Base-by-base conservation (phyloP, 2,888 invertebrate species). In the Melanchra persicariae region DNA sequence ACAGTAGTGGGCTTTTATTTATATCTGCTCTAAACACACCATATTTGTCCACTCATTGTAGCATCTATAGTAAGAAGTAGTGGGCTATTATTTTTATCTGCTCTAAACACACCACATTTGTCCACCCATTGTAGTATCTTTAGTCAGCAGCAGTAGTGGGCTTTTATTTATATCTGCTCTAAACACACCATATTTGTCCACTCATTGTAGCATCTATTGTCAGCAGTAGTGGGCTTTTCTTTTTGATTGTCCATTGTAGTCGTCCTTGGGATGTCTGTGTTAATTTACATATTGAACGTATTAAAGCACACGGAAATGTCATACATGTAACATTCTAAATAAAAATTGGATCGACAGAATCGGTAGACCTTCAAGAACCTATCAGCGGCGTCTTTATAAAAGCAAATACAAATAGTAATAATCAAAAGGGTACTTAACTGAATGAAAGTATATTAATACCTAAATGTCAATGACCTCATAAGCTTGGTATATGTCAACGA, bases 401-500 rank as follows among this genome's bases (percentile, higher is more conserved):
- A 34, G 45, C 76, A 62, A 45, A 24, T 30, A 61, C 58, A 22
- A 52, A 22, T 22, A 74, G 59, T 69, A 52, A 22, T 22, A 74
- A 67, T 69, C 19, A 51, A 34, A 69, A 26, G 1, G 26, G 62
- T 49, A 60, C 57, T 17, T 45, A 55, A 17, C 6, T 65, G 40
- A 69, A 77, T 74, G 71, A 83, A 84, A 84, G 74, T 77, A 74
- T 79, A 83, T 63, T 70, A 63, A 57, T 51, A 66, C 1, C 8
- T 37, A 79, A 86, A 88, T 85, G 87, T 85, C 87, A 86, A 77
- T 80, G 85, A 84, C 81, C 87, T 74, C 77, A 67, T 60, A 62
- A 67, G 12, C 47, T 40, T 57, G 60, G 37, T 80, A 85, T 87
- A 85, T 87, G 89, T 87, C 88, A 88, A 83, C 85, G 82, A 87